phyloP scores from a whole-genome alignment of 2,113 vertebrate genomes.

The Neolamprologus toae region DNA sequence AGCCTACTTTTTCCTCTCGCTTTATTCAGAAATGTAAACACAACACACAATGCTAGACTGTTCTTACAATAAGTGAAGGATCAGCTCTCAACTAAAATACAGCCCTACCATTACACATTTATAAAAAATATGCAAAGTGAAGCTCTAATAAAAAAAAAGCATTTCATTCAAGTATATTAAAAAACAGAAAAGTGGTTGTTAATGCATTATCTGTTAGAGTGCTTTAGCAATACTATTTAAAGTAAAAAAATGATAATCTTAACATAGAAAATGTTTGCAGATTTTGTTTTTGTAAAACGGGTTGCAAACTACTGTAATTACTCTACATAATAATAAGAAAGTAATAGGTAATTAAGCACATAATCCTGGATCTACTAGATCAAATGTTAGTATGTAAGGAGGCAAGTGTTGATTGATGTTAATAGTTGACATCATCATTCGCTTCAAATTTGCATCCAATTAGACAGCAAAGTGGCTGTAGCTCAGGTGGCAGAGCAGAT shows the following conservation, averaged over 20 bases:
- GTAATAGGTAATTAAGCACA: background rate
- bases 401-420: background rate
- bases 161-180: background rate
- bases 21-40: conserved; percentile 47
- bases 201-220: background rate
- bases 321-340: background rate
- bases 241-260: background rate
- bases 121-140: background rate
- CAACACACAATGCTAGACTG: background rate
- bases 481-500: too few relatives aligned
- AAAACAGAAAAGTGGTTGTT: background rate
- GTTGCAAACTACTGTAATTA: background rate
- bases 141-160: background rate
- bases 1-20: conserved; percentile 18
- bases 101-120: background rate
- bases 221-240: background rate
- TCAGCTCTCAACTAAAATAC: background rate
- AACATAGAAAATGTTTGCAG: background rate
- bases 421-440: background rate
- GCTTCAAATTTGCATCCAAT: background rate
- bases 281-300: background rate
- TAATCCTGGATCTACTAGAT: background rate
- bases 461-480: background rate
- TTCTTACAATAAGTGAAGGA: background rate
- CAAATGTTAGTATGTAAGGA: background rate